phyloP scores from a whole-genome alignment of 64 coral and sea anemone species.

The Pocillopora verrucosa region DNA sequence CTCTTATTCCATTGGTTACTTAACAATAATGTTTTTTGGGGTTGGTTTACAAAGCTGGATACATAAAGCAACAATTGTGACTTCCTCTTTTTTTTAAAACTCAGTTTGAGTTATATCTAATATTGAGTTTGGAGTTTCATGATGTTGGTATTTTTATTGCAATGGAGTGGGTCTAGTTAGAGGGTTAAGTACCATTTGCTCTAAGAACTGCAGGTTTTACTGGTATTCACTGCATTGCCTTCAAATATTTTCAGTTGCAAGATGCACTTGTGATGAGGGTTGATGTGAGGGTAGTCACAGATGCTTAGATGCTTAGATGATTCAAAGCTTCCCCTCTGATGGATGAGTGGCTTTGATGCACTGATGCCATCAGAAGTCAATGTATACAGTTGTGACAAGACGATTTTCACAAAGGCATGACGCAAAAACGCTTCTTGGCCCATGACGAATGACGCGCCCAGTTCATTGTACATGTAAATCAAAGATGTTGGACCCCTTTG shows the following conservation, averaged over 20 bases:
- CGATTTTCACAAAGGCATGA: constrained; percentile 53
- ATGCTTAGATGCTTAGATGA: constrained; percentile 65
- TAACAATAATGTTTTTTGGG: too few relatives aligned
- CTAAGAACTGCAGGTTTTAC: background rate
- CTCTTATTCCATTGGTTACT: too few relatives aligned
- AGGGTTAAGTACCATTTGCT: too few relatives aligned
- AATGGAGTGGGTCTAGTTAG: too few relatives aligned
- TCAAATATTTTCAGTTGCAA: constrained; percentile 54
- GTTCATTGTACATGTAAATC: constrained; percentile 6
- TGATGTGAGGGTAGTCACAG: constrained; percentile 57
- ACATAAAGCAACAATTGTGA: too few relatives aligned
- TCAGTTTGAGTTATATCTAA: too few relatives aligned
- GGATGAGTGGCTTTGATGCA: constrained; percentile 61
- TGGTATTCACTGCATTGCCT: constrained; percentile 41
- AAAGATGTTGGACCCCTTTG: constrained; percentile 31
- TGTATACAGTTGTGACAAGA: constrained; percentile 30
- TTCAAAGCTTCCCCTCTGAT: constrained; percentile 48
- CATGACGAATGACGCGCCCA: background rate
- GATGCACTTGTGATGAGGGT: constrained; percentile 43
- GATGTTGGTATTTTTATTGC: background rate
- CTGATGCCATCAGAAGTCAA: constrained; percentile 64
- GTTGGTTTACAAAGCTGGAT: too few relatives aligned
- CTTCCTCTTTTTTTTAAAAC: too few relatives aligned
- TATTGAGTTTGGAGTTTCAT: background rate
- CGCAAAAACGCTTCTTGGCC: constrained; percentile 35